Conservation (phyloP, 2,797 vertebrate species). For the Urophycis tenuis region DNA sequence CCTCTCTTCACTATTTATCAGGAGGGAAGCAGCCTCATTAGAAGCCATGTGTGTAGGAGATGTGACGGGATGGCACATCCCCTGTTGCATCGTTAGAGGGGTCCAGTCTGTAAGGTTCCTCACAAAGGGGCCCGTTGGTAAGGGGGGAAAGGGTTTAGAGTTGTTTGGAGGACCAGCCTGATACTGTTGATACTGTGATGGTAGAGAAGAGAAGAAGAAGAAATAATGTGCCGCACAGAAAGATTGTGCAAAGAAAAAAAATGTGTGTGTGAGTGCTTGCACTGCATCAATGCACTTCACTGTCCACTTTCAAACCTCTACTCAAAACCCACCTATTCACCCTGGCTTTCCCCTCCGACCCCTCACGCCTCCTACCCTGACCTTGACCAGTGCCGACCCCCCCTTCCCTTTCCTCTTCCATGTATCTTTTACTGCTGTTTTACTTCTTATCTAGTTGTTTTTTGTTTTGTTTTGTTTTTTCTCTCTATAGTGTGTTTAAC, state of each 20-base stretch:
- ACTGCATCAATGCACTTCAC: too few species aligned
- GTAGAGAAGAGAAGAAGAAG: conserved; percentile 27
- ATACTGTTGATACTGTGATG: conserved; percentile 49
- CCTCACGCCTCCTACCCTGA: too few species aligned
- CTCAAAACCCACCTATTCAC: too few species aligned
- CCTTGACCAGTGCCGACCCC: too few species aligned
- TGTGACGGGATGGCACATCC: conserved; percentile 45
- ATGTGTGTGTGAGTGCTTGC: conserved; percentile 13
- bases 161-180: conserved; percentile 12
- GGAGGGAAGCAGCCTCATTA: conserved; percentile 55
- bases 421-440: too few species aligned
- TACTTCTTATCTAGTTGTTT: too few species aligned
- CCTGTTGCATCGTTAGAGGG: conserved; percentile 52
- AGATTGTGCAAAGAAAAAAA: conserved; percentile 36
- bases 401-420: too few species aligned
- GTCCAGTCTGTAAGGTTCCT: conserved; percentile 59
- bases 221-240: conserved; percentile 36
- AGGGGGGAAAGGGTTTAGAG: background rate
- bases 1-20: conserved; percentile 36
- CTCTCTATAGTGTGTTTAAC: too few species aligned
- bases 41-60: conserved; percentile 42
- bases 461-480: too few species aligned
- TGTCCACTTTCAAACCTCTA: too few species aligned
- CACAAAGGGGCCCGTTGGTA: conserved; percentile 50
- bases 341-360: too few species aligned